phyloP scores from a whole-genome alignment of 2,113 vertebrate species.

The Hyperopisus bebe region DNA sequence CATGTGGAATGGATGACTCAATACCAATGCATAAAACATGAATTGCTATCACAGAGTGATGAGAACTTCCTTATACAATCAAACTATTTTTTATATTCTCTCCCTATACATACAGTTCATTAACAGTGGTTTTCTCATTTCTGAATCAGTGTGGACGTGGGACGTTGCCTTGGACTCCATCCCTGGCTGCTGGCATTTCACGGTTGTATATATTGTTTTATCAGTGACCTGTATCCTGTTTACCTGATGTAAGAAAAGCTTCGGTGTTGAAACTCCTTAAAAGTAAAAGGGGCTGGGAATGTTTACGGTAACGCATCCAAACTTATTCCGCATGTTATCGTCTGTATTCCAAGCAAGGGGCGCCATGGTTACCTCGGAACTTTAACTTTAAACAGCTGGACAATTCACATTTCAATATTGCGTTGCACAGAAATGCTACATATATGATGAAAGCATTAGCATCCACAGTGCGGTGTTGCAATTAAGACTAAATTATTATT shows the following conservation, averaged over 20 bases:
- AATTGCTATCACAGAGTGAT: background rate
- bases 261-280: constrained; percentile 64
- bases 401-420: constrained; percentile 75
- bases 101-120: background rate
- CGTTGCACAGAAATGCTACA: constrained; percentile 57
- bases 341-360: constrained; percentile 62
- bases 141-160: background rate
- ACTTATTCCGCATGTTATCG: constrained; percentile 73
- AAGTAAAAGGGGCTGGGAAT: constrained; percentile 58
- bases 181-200: background rate
- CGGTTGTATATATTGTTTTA: constrained; percentile 65
- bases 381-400: constrained; percentile 79
- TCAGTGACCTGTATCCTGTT: constrained; percentile 72
- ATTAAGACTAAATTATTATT: constrained; percentile 65
- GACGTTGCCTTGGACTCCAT: background rate
- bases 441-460: constrained; percentile 64
- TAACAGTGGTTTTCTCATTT: background rate
- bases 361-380: constrained; percentile 76
- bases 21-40: background rate
- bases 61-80: background rate
- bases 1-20: background rate
- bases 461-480: constrained; percentile 63
- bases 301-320: constrained; percentile 64
- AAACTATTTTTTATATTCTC: background rate
- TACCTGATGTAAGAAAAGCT: constrained; percentile 67